Evolutionary conservation across 2,797 vertebrate genomes (phyloP), one percentile per base, ranked within the genome.

Genomic region (Melanotaenia maccullochi): DNA sequence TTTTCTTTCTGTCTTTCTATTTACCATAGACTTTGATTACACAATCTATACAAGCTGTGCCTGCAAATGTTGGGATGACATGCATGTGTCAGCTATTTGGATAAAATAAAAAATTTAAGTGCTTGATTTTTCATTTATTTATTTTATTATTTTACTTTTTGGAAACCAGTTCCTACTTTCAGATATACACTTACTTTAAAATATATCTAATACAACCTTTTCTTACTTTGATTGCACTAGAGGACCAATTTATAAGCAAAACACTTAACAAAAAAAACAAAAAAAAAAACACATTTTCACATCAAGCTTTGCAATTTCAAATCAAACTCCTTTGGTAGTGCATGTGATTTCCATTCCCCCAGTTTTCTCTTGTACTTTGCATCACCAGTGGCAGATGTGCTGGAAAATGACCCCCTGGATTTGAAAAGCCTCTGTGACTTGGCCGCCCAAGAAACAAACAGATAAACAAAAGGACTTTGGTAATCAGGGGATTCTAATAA

Each of bases 401-500:
- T 57, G 76, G 73, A 89, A 89, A 89, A 87, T 84, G 83, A 87
- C 86, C 87, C 65, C 78, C 51, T 3, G 49, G 52, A 75, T 86
- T 81, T 83, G 60, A 85, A 88, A 83, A 73, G 57, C 62, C 61
- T 76, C n/a, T 6, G 25, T n/a, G 69, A 54, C 55, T 85, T 28
- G 72, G 77, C 35, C 25, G 32, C 76, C 78, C 60, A 49, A 80
- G 73, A 86, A 86, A 87, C 87, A 82, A 88, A 88, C 75, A 87
- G 76, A 82, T 64, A 88, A 87, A 86, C 81, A 89, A 86, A 85
- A 76, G 75, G 25, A 16, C n/a, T 72, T 73, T 28, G 66, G 72
- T 83, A 91, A 90, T 90, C 85, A 86, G 75, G 60, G 67, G 64
- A 80, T 78, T 87, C 80, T 89, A 84, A 90, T 89, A 91, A 86